Conservation (phyloP, 2,797 vertebrate genomes). For the Platyrinchus mystaceus region DNA sequence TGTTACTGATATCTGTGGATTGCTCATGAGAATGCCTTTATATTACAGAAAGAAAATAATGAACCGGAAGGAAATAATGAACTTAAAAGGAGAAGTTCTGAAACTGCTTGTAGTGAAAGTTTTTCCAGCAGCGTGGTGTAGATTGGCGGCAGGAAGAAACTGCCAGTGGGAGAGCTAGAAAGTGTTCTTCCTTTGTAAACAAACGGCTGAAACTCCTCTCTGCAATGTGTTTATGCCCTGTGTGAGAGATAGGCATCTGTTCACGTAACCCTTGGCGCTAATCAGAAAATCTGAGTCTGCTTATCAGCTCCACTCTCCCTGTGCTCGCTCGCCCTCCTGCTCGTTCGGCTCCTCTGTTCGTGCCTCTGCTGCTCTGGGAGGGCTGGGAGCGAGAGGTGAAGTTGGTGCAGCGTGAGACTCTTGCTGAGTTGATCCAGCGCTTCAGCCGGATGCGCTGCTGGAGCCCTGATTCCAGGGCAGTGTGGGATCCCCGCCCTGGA, state of each 20-base stretch:
- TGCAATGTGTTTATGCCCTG: conserved; percentile 6
- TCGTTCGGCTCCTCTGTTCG: not conserved
- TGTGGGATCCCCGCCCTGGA: not conserved
- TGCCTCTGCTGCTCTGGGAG: not conserved
- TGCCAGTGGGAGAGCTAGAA: not conserved
- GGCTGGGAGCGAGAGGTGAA: not conserved
- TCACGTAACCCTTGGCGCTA: not conserved
- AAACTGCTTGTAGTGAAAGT: not conserved
- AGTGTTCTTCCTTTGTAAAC: not conserved
- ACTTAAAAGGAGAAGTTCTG: not conserved
- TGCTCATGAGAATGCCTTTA: not conserved
- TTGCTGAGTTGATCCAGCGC: accelerated
- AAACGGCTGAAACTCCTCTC: not conserved
- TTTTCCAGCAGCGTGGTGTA: not conserved
- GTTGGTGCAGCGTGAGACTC: accelerated
- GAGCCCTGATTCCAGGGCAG: not conserved
- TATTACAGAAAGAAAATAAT: not conserved
- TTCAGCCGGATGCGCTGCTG: not conserved
- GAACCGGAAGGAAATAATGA: not conserved
- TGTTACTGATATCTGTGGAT: not conserved
- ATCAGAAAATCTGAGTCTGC: not conserved
- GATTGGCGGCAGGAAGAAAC: not conserved
- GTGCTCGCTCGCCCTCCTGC: not conserved
- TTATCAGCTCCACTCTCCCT: not conserved
- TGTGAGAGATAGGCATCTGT: not conserved